A percentile compares a stretch with the other conserved stretches of the same genome.
These are phyloP conservation scores for Conus canariensis DNA, from an alignment of 2,888 invertebrate genomes.

Conservation along the genomic window DNA sequence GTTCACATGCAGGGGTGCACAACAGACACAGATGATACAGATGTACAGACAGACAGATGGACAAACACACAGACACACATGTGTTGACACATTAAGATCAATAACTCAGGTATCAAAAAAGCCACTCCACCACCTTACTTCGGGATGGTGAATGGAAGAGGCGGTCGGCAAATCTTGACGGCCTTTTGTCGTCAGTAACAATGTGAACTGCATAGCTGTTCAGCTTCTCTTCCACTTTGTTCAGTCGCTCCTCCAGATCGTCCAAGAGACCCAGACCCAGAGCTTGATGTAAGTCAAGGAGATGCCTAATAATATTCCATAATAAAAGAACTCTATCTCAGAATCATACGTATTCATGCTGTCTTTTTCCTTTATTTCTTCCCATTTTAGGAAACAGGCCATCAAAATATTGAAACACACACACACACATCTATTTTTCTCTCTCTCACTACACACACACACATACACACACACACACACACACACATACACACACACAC, in stretches of 20 bases:
- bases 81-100: too few species aligned
- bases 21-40: neutral
- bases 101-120: too few species aligned
- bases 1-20: too few species aligned
- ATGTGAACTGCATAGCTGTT: slow-evolving; percentile 69
- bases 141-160: slow-evolving; percentile 68
- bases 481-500: too few species aligned
- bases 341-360: too few species aligned
- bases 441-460: too few species aligned
- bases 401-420: too few species aligned
- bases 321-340: neutral
- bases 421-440: too few species aligned
- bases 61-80: neutral
- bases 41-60: neutral
- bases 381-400: too few species aligned
- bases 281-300: slow-evolving; percentile 54
- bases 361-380: too few species aligned
- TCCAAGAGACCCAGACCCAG: slow-evolving; percentile 67
- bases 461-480: too few species aligned
- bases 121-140: slow-evolving; percentile 55
- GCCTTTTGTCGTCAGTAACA: slow-evolving; percentile 64
- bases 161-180: slow-evolving; percentile 61
- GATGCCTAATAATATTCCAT: neutral
- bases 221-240: slow-evolving; percentile 64
- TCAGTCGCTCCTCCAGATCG: slow-evolving; percentile 64